Conservation (phyloP, 2,888 invertebrate species). For the Punctoribates punctum region DNA sequence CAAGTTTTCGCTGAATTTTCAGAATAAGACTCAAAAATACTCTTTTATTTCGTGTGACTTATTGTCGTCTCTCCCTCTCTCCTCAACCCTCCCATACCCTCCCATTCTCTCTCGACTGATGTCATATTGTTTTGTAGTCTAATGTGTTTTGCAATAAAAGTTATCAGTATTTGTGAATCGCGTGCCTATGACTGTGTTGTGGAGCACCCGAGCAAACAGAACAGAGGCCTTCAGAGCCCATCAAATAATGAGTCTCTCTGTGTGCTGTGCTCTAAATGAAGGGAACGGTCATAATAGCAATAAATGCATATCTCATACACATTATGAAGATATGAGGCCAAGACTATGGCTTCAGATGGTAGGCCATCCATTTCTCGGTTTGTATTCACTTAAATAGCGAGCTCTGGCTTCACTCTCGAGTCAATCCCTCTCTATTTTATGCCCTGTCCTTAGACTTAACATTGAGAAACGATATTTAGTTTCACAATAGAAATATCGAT, state of each 20-base stretch:
- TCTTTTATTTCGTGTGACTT: too few relatives aligned
- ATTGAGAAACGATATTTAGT: background rate
- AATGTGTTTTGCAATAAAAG: slow-evolving; percentile 16
- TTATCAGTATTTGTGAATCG: background rate
- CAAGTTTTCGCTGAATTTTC: too few relatives aligned
- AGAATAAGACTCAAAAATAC: too few relatives aligned
- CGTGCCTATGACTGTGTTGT: background rate
- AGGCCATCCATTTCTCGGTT: too few relatives aligned
- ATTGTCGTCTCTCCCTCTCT: background rate
- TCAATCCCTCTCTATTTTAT: background rate
- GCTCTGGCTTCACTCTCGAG: background rate
- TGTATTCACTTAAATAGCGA: too few relatives aligned
- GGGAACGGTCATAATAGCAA: background rate
- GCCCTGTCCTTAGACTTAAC: slow-evolving; percentile 12
- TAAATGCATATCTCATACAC: slow-evolving; percentile 3
- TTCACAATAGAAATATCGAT: slow-evolving; percentile 19
- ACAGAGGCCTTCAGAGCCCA: background rate
- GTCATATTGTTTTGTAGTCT: background rate
- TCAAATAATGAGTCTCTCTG: background rate
- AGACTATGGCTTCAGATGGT: too few relatives aligned
- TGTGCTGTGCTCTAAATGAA: too few relatives aligned
- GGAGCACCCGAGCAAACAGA: background rate
- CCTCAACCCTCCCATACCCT: background rate
- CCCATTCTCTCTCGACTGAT: background rate
- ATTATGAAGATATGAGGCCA: too few relatives aligned